Conservation (phyloP, 2,888 invertebrate genomes). For the Tachina lurida region DNA sequence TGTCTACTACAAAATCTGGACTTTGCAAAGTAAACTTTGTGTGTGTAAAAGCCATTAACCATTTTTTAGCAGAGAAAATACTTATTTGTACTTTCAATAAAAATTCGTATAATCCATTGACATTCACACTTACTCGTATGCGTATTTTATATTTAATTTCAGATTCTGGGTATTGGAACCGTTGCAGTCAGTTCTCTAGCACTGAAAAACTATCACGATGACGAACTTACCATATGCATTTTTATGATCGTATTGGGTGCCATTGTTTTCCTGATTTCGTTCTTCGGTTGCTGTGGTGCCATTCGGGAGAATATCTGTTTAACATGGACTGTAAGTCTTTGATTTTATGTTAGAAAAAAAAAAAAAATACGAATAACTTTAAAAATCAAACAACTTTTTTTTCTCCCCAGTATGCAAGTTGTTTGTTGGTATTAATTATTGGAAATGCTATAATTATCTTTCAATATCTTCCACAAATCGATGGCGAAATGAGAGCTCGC, state of each 20-base stretch:
- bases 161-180: constrained; percentile 76
- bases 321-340: constrained; percentile 88
- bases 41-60: too few species aligned
- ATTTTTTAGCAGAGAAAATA: too few species aligned
- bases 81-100: too few species aligned
- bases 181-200: constrained; percentile 74
- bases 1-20: too few species aligned
- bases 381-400: background rate
- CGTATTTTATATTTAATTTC: constrained; percentile 42
- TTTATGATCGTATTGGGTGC: constrained; percentile 87
- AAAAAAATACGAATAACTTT: background rate
- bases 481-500: constrained; percentile 67
- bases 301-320: constrained; percentile 93
- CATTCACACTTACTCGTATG: too few species aligned
- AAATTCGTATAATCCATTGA: too few species aligned
- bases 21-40: too few species aligned
- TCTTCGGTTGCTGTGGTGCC: constrained; percentile 95
- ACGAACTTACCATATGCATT: constrained; percentile 69
- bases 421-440: constrained; percentile 87
- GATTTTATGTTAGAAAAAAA: background rate
- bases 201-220: constrained; percentile 72
- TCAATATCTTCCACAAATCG: constrained; percentile 74
- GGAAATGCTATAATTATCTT: constrained; percentile 84
- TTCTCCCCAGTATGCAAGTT: constrained; percentile 86
- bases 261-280: constrained; percentile 90